Percentiles rank a stretch among this genome's conserved stretches.
Conservation (phyloP, 2,113 vertebrate genomes). For the Otis tarda region DNA sequence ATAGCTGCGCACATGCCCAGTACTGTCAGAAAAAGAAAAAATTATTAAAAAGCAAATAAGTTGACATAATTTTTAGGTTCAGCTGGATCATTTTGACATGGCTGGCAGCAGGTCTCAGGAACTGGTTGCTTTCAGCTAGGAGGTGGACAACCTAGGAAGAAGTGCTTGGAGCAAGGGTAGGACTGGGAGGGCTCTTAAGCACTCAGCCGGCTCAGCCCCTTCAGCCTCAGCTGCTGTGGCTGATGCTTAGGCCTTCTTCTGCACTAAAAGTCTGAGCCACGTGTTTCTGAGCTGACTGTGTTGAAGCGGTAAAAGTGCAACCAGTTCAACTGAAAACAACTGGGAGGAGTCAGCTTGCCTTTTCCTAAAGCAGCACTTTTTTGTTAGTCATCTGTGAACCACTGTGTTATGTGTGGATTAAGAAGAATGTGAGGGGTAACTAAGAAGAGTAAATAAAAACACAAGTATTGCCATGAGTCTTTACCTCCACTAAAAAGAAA, state of each 20-base stretch:
- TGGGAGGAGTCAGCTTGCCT: fast-evolving
- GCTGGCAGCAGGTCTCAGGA: neutral
- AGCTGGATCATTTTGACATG: neutral
- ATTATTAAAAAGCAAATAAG: neutral
- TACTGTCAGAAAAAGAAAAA: neutral
- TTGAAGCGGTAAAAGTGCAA: neutral
- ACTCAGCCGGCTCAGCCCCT: neutral
- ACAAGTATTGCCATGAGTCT: neutral
- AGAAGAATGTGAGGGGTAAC: neutral
- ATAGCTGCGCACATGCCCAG: neutral
- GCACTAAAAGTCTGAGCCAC: neutral
- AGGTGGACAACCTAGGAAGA: neutral
- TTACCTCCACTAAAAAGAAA: neutral
- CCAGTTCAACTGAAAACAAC: neutral
- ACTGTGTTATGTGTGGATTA: neutral
- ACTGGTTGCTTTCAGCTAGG: neutral
- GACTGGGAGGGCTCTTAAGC: neutral
- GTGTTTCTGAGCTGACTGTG: neutral
- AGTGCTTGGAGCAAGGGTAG: neutral
- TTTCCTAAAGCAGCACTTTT: neutral
- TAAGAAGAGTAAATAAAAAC: neutral
- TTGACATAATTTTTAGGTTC: neutral
- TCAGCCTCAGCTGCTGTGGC: neutral
- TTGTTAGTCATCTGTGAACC: neutral
- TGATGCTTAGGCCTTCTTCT: neutral